A percentile compares a stretch with the other conserved stretches of the same genome.
These are phyloP conservation scores for Aphyosemion australe DNA, from an alignment of 2,113 vertebrate genomes.

Conservation along the genomic window DNA sequence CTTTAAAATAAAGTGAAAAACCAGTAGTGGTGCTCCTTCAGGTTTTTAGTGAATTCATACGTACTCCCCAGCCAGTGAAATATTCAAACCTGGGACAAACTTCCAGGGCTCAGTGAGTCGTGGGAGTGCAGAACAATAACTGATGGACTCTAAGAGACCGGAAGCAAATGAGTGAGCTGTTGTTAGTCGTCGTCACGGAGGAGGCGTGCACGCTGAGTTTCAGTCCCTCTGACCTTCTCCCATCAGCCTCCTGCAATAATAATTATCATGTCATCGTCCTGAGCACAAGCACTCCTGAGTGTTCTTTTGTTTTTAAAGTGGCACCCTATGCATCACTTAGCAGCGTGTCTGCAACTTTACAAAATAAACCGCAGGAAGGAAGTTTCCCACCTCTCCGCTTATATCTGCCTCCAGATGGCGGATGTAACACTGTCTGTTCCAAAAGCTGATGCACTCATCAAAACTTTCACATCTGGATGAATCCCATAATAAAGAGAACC, in stretches of 20 bases:
- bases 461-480: too few relatives aligned
- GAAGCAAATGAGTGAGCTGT: conserved; percentile 40
- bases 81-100: conserved; percentile 23
- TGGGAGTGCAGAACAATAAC: conserved; percentile 33
- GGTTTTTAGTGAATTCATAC: too few relatives aligned
- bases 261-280: conserved; percentile 34
- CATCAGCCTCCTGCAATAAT: conserved; percentile 11
- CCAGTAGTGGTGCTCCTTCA: too few relatives aligned
- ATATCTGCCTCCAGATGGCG: too few relatives aligned
- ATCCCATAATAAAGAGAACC: too few relatives aligned
- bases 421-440: too few relatives aligned
- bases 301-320: conserved; percentile 10
- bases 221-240: conserved; percentile 23
- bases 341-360: neutral
- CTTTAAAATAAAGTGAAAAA: too few relatives aligned
- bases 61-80: neutral
- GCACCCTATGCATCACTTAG: neutral
- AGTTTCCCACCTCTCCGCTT: too few relatives aligned
- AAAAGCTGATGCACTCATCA: too few relatives aligned
- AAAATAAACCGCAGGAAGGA: neutral
- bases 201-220: conserved; percentile 42
- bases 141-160: conserved; percentile 47
- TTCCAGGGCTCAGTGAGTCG: conserved; percentile 45
- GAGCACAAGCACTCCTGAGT: conserved; percentile 11
- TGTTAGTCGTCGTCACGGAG: conserved; percentile 33